phyloP scores from a whole-genome alignment of 2,113 vertebrate species.

The Strigops habroptila region DNA sequence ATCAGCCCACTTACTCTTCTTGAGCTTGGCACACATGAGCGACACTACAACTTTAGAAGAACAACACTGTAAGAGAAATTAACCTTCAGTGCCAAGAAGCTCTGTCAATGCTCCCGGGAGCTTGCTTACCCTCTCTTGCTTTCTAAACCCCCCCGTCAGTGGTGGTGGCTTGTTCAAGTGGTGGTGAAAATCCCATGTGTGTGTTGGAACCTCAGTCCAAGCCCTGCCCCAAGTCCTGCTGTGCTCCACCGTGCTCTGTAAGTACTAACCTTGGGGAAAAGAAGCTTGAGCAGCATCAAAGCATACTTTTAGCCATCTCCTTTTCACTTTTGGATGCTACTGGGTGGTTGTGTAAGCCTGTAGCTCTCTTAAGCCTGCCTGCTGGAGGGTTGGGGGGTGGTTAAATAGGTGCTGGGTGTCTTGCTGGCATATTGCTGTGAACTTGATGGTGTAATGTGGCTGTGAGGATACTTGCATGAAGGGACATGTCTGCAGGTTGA shows the following conservation, averaged over 20 bases:
- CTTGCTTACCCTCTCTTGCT: background rate
- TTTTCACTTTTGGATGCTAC: accelerated
- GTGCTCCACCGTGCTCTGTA: accelerated
- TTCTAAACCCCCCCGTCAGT: accelerated
- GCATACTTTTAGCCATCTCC: accelerated
- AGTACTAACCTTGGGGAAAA: accelerated
- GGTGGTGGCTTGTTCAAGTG: background rate
- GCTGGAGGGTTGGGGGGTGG: accelerated
- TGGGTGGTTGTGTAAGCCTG: background rate
- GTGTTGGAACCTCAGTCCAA: accelerated
- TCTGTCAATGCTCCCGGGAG: background rate
- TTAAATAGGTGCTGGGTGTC: accelerated
- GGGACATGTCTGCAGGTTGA: background rate
- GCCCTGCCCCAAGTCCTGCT: accelerated
- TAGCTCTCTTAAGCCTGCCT: background rate
- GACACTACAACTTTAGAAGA: accelerated
- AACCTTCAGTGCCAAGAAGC: background rate
- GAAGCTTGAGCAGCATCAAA: accelerated
- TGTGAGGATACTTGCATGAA: accelerated
- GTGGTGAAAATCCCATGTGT: accelerated
- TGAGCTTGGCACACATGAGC: accelerated
- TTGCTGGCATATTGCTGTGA: background rate
- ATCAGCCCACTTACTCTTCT: background rate
- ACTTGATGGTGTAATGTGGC: background rate
- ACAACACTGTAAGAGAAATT: accelerated